Base-by-base conservation (phyloP, 2,113 vertebrate genomes). In the Cariama cristata region DNA sequence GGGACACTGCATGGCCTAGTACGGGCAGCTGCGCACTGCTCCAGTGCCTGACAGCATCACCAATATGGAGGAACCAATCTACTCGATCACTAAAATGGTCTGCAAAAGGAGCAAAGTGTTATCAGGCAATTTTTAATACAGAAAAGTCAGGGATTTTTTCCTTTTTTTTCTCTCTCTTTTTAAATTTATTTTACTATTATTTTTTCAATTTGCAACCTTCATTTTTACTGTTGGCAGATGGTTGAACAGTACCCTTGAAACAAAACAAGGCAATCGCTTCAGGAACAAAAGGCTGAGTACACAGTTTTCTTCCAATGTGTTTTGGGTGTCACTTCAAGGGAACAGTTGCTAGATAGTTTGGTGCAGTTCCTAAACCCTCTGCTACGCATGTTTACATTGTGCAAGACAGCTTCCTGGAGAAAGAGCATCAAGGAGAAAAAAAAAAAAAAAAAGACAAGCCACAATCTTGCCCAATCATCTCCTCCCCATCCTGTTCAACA, bases 401-500 rank as follows among this genome's bases (percentile, higher is more conserved):
- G 95, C 90, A 90, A 97, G 90, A 91, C 58, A 47, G 94, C 86
- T 95, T 96, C 96, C 96, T 96, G 94, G 86, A 97, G 90, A 93
- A 96, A 94, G 85, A 97, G 74, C 66, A 96, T 97, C 95, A 96
- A 79, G 86, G 44, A 4, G 10, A 47, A 50, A 87, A 80, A 90
- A 64, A 35, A 33, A 60, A 68, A 50, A 68, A 64, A 84, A 45
- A 79, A 83, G 71, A 72, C 66, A 97, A 95, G 91, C 94, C 95
- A 96, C 86, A 96, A 92, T 84, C 93, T 98, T 94, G 86, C 96
- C 97, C 95, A 98, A 95, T 97, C 97, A 96, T 83, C 95, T 96
- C 94, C 94, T 96, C 83, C 92, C 81, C 93, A 92, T 98, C 96
- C 96, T 97, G 97, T 97, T 97, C 97, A 97, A 91, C 73, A 97